These are phyloP conservation scores for Diloba caeruleocephala DNA, from an alignment of 2,888 invertebrate species.

Conservation along the genomic window DNA sequence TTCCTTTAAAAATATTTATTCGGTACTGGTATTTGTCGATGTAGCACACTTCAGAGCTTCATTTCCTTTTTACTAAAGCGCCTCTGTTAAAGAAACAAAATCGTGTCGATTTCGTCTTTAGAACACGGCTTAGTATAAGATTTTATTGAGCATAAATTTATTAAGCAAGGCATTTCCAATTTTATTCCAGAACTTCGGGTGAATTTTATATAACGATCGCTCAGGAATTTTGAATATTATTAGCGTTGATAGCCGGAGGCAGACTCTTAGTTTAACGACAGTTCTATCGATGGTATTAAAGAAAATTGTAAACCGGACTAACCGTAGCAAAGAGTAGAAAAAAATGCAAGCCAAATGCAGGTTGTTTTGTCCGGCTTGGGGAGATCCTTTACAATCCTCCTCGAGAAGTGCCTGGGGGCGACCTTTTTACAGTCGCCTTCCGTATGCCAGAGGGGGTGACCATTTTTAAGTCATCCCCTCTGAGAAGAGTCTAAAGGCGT, in stretches of 20 bases:
- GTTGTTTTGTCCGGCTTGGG: too few species aligned
- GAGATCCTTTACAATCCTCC: too few species aligned
- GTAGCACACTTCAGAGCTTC: slow-evolving; percentile 9
- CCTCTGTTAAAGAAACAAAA: slow-evolving; percentile 9
- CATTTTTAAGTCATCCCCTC: too few species aligned
- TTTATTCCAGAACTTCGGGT: slow-evolving; percentile 8
- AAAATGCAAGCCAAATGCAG: too few species aligned
- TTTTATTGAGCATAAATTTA: slow-evolving; percentile 26
- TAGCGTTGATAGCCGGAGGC: not conserved
- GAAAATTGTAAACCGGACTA: not conserved
- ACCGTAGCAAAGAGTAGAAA: too few species aligned
- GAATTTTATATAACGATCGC: slow-evolving; percentile 4
- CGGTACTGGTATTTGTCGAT: slow-evolving; percentile 1
- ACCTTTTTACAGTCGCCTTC: too few species aligned
- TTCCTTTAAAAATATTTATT: slow-evolving; percentile 11
- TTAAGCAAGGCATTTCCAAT: slow-evolving; percentile 12
- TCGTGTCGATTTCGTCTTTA: slow-evolving; percentile 25
- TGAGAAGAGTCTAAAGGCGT: too few species aligned
- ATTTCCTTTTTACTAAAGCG: slow-evolving; percentile 24
- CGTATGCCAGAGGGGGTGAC: too few species aligned
- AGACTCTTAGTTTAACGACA: not conserved
- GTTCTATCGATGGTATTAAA: slow-evolving; percentile 1
- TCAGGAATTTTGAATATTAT: slow-evolving; percentile 8
- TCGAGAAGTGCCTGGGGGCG: too few species aligned
- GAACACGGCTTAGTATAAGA: slow-evolving; percentile 1